These are phyloP conservation scores for Amaurobius ferox DNA, from an alignment of 2,888 invertebrate species.

Conservation along the genomic window DNA sequence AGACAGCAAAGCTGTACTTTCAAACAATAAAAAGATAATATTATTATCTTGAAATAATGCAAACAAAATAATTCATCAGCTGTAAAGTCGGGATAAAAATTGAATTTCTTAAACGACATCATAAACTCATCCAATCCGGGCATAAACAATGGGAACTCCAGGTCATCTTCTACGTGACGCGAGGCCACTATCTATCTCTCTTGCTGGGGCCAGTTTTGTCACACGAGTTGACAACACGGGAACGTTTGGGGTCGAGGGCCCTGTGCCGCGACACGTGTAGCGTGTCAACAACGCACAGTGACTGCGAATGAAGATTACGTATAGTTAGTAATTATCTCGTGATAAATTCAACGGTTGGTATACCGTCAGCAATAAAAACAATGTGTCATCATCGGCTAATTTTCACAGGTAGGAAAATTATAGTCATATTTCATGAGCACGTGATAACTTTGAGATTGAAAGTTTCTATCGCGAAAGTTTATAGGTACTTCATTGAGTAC, in stretches of 20 bases:
- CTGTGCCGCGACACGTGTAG: conserved; percentile 12
- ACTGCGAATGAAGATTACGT: not conserved
- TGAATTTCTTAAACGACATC: no score
- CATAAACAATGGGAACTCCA: not conserved
- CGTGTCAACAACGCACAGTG: conserved; percentile 2
- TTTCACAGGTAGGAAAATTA: no score
- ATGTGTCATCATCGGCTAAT: not conserved
- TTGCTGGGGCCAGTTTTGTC: conserved; percentile 58
- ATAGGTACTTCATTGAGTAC: no score
- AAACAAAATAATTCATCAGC: no score
- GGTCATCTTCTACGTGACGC: conserved; percentile 21
- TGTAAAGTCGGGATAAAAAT: not conserved
- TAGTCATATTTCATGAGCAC: no score
- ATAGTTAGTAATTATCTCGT: not conserved
- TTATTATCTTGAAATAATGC: no score
- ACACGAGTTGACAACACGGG: conserved; percentile 56
- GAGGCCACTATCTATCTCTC: conserved; percentile 15
- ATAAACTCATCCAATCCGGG: no score
- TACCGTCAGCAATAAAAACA: not conserved
- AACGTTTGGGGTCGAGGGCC: conserved; percentile 48
- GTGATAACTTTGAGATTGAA: no score
- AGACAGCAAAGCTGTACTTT: no score
- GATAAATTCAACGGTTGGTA: not conserved
- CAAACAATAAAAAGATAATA: no score
- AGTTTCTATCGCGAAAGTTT: no score